Conservation (phyloP, 2,113 vertebrate genomes). For the Corythornis madagascariensis region DNA sequence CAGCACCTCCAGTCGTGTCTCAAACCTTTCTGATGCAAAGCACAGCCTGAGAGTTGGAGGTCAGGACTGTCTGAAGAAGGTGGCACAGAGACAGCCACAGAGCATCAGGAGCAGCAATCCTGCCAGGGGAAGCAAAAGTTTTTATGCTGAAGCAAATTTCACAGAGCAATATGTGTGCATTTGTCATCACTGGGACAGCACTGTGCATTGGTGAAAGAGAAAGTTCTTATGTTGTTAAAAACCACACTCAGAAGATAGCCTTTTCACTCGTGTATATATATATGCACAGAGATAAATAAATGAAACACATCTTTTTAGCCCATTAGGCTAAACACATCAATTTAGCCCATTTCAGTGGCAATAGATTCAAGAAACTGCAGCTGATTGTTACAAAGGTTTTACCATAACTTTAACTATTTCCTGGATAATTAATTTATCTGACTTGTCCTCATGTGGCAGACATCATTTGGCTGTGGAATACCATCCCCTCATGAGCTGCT, state of each 20-base stretch:
- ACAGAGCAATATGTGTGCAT: neutral
- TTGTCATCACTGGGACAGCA: neutral
- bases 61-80: neutral
- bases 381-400: conserved; percentile 9
- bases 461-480: neutral
- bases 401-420: neutral
- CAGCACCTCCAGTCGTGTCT: no score
- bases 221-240: neutral
- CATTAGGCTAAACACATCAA: neutral
- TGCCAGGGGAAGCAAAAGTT: neutral
- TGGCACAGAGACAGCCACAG: neutral
- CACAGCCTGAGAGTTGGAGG: neutral
- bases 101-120: neutral
- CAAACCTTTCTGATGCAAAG: neutral
- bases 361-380: conserved; percentile 3
- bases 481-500: neutral
- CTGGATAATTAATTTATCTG: conserved; percentile 25
- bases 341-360: neutral
- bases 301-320: conserved; percentile 15
- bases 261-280: neutral
- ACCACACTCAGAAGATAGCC: neutral
- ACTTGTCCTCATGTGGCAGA: neutral
- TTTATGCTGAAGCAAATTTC: neutral
- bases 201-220: neutral
- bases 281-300: neutral